Conservation (phyloP, 2,888 invertebrate genomes). For the Cephonodes hylas region DNA sequence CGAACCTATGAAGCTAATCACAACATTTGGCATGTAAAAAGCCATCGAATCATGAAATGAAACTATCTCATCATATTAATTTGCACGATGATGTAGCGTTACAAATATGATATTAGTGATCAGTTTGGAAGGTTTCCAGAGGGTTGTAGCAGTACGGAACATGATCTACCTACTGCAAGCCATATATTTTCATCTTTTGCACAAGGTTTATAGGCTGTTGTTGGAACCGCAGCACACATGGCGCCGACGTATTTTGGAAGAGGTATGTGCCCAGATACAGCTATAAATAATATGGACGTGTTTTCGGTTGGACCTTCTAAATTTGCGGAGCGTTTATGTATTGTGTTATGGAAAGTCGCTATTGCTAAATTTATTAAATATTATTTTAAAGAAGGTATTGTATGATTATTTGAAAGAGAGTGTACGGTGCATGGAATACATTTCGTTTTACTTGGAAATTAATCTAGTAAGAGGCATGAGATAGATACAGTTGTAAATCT, state of each 20-base stretch:
- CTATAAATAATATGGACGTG: background rate
- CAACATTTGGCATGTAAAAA: background rate
- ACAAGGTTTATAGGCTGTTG: conserved; percentile 1
- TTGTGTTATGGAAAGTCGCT: no score
- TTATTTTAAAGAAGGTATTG: no score
- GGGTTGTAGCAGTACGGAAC: conserved; percentile 6
- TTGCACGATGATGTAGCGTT: background rate
- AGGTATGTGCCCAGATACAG: background rate
- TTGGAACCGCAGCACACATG: background rate
- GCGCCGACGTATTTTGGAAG: background rate
- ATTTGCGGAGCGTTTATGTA: background rate
- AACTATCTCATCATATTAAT: background rate
- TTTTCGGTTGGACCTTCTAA: background rate
- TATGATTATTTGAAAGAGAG: no score
- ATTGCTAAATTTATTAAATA: no score
- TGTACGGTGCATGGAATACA: no score
- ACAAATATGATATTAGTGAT: conserved; percentile 11
- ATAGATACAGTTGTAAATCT: no score
- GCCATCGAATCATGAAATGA: background rate
- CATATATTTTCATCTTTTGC: conserved; percentile 11
- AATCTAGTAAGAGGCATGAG: no score
- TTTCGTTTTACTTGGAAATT: no score
- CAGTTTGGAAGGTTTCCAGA: conserved; percentile 14
- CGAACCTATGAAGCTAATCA: background rate
- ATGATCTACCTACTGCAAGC: conserved; percentile 10